Percentiles rank a stretch among this genome's conserved stretches.
phyloP scores from a whole-genome alignment of 1,140 invertebrate genomes.

The Megalonaias nervosa region DNA sequence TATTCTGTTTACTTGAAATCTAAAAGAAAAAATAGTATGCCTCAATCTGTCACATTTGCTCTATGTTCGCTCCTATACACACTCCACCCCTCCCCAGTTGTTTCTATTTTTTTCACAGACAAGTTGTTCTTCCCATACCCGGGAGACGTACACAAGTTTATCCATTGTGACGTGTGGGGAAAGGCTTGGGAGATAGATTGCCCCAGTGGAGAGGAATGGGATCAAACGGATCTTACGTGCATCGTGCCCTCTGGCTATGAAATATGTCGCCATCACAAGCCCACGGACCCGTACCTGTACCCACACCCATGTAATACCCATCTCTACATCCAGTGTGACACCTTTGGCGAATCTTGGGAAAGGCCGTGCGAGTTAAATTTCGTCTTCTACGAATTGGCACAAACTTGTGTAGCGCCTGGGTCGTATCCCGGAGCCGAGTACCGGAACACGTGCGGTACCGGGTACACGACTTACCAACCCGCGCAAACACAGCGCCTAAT shows the following conservation, averaged over 20 bases:
- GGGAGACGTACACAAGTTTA: conserved; percentile 34
- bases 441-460: conserved; percentile 21
- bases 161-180: conserved; percentile 54
- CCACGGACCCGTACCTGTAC: conserved; percentile 18
- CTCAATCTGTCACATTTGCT: neutral
- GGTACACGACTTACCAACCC: neutral
- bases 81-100: neutral
- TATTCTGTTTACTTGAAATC: no score
- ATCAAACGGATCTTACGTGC: conserved; percentile 37
- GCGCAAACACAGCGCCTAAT: neutral
- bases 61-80: neutral
- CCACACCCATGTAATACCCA: conserved; percentile 27
- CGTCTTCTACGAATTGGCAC: conserved; percentile 6
- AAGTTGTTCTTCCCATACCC: conserved; percentile 40
- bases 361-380: conserved; percentile 20
- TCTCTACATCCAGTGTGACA: conserved; percentile 34
- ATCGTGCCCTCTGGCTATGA: conserved; percentile 7
- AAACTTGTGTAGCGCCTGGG: conserved; percentile 18
- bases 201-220: conserved; percentile 30
- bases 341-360: conserved; percentile 18
- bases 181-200: conserved; percentile 44
- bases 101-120: conserved; percentile 11
- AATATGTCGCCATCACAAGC: conserved; percentile 20
- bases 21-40: neutral
- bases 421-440: conserved; percentile 1